Percentiles rank a stretch among this genome's conserved stretches.
These are phyloP conservation scores for Lasioglossum pauxillum DNA, from an alignment of 2,888 invertebrate genomes.

Conservation along the genomic window DNA sequence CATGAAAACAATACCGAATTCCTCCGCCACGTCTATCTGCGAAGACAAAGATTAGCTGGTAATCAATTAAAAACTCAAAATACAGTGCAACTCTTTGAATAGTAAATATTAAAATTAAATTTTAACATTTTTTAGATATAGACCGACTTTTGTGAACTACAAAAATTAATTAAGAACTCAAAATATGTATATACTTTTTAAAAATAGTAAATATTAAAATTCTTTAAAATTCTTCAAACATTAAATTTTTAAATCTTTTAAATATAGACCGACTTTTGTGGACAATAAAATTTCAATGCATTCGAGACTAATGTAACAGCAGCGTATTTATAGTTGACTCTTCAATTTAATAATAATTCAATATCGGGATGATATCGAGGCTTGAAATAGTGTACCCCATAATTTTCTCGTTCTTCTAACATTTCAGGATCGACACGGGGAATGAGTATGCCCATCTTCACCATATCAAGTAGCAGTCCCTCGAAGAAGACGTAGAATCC, in stretches of 20 bases:
- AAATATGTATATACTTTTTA: no score
- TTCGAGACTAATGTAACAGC: background rate
- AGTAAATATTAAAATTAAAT: background rate
- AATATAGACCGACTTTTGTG: background rate
- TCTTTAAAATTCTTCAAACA: no score
- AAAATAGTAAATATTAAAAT: no score
- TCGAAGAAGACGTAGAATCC: slow-evolving; percentile 90
- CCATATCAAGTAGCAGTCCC: slow-evolving; percentile 91
- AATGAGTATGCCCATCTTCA: slow-evolving; percentile 90
- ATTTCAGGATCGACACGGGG: slow-evolving; percentile 85
- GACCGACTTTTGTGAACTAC: no score
- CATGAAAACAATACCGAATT: slow-evolving; percentile 79
- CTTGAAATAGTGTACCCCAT: slow-evolving; percentile 74
- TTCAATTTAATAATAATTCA: no score
- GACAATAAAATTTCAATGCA: background rate
- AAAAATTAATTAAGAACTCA: no score
- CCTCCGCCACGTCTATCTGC: slow-evolving; percentile 80
- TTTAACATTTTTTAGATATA: background rate
- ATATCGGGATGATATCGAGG: background rate
- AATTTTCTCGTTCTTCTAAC: slow-evolving; percentile 72
- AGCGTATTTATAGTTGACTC: background rate
- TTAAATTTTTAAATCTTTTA: no score
- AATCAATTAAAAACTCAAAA: background rate
- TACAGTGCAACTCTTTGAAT: background rate
- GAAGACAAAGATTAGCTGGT: slow-evolving; percentile 49